Evolutionary conservation across 2,113 vertebrate genomes (phyloP).

Genomic region (Poeciliopsis retropinna): DNA sequence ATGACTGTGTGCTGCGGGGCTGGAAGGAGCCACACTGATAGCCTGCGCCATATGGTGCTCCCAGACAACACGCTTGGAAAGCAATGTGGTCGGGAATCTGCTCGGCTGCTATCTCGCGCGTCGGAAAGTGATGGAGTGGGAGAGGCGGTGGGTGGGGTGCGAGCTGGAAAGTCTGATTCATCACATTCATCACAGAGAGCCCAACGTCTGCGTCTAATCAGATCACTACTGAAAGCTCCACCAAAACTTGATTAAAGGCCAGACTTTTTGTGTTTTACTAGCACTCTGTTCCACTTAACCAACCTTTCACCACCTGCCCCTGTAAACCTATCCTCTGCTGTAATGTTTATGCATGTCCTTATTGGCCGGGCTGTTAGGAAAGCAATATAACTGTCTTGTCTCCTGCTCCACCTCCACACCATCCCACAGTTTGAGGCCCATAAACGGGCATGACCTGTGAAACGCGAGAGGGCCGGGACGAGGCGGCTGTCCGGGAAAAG

Average conservation of each 20-base stretch:
- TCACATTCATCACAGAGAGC: slow-evolving; percentile 70
- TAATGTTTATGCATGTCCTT: slow-evolving; percentile 79
- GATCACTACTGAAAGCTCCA: slow-evolving; percentile 68
- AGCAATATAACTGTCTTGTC: slow-evolving; percentile 31
- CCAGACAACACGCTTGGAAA: slow-evolving; percentile 53
- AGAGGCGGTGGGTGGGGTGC: neutral
- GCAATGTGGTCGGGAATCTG: slow-evolving; percentile 60
- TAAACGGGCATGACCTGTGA: slow-evolving; percentile 46
- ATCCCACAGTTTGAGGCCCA: slow-evolving; percentile 42
- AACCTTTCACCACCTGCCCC: slow-evolving; percentile 72
- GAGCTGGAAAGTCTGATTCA: slow-evolving; percentile 32
- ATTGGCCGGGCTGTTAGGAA: slow-evolving; percentile 72
- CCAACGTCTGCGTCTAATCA: slow-evolving; percentile 76
- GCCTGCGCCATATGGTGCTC: slow-evolving; percentile 64
- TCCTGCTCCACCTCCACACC: slow-evolving; percentile 21
- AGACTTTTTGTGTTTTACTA: slow-evolving; percentile 72
- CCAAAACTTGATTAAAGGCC: slow-evolving; percentile 79
- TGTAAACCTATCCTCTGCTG: slow-evolving; percentile 65
- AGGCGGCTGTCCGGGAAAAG: slow-evolving; percentile 23
- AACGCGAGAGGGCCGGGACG: slow-evolving; percentile 11
- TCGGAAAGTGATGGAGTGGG: slow-evolving; percentile 35
- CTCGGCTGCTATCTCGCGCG: slow-evolving; percentile 62
- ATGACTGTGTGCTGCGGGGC: slow-evolving; percentile 13
- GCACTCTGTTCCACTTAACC: slow-evolving; percentile 71
- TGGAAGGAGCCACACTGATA: slow-evolving; percentile 43